Evolutionary conservation across 2,113 vertebrate genomes (phyloP).

Genomic region (Thalassoma bifasciatum): DNA sequence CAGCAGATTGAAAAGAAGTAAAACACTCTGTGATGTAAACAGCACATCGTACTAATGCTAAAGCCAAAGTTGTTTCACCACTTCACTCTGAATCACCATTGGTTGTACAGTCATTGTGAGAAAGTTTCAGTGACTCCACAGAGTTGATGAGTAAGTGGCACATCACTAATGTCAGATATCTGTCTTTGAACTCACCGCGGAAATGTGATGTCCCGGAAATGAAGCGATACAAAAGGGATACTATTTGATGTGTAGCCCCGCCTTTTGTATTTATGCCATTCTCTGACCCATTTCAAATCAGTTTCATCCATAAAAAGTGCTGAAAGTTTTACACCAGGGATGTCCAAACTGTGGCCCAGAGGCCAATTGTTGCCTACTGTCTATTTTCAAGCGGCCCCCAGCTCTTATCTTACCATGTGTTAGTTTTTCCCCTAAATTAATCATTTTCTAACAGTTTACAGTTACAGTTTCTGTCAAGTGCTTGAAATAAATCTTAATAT

Average conservation of each 20-base stretch:
- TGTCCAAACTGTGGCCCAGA: no score
- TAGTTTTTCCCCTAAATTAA: no score
- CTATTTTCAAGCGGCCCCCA: no score
- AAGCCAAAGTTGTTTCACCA: slow-evolving; percentile 17
- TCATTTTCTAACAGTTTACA: no score
- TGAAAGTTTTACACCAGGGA: no score
- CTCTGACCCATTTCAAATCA: no score
- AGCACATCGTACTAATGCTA: background rate
- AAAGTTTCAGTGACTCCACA: slow-evolving; percentile 19
- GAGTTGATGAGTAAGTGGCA: slow-evolving; percentile 47
- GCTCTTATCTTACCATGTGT: no score
- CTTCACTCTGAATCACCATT: slow-evolving; percentile 57
- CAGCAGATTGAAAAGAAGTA: background rate
- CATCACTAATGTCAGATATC: slow-evolving; percentile 7
- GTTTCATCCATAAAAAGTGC: no score
- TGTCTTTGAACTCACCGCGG: background rate
- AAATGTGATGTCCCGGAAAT: background rate
- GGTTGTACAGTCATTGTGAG: slow-evolving; percentile 31
- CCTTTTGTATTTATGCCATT: no score
- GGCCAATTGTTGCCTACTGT: no score
- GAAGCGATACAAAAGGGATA: background rate
- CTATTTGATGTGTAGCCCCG: background rate
- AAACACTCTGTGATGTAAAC: background rate
- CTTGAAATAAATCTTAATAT: no score
- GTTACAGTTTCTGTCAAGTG: no score